phyloP scores from a whole-genome alignment of 1,140 invertebrate species.

The Atta texana region DNA sequence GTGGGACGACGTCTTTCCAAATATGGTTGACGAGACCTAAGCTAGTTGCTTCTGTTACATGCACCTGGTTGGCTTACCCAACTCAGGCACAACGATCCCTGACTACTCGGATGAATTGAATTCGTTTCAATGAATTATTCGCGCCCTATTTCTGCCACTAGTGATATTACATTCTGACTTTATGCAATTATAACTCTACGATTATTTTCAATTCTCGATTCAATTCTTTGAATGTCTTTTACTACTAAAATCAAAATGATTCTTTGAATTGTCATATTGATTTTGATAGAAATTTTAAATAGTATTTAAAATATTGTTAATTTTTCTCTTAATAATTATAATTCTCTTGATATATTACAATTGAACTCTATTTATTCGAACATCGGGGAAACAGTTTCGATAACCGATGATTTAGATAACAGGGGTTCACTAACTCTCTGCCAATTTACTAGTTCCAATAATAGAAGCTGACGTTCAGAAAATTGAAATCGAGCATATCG shows the following conservation, averaged over 20 bases:
- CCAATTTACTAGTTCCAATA: too few relatives aligned
- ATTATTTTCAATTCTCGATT: background rate
- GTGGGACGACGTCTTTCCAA: slow-evolving; percentile 83
- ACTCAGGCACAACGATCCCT: slow-evolving; percentile 61
- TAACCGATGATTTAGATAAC: too few relatives aligned
- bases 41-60: slow-evolving; percentile 70
- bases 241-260: background rate
- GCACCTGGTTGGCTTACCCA: slow-evolving; percentile 72
- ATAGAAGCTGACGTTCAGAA: too few relatives aligned
- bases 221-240: background rate
- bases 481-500: too few relatives aligned
- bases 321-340: background rate
- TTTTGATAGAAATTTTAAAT: background rate
- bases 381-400: too few relatives aligned
- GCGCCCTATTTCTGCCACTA: slow-evolving; percentile 45
- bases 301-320: background rate
- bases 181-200: slow-evolving; percentile 6
- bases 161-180: slow-evolving; percentile 14
- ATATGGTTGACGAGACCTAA: slow-evolving; percentile 79
- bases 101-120: slow-evolving; percentile 56
- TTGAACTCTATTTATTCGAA: too few relatives aligned
- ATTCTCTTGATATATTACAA: background rate
- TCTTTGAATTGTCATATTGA: background rate
- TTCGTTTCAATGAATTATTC: slow-evolving; percentile 65
- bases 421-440: too few relatives aligned